Conservation (phyloP, 2,797 vertebrate genomes). For the Enteromius thamalakanensis region DNA sequence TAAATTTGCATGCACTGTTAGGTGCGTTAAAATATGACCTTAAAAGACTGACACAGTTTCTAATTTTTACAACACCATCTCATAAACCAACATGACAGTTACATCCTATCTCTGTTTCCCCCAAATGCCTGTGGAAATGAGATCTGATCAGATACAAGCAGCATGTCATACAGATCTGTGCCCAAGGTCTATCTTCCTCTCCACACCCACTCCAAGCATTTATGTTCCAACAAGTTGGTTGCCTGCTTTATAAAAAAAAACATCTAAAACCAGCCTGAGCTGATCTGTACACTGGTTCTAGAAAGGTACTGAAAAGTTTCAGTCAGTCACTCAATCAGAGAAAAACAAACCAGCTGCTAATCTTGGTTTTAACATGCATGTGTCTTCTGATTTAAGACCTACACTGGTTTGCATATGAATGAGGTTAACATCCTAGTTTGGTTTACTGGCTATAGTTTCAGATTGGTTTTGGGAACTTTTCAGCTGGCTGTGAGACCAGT, state of each 20-base stretch:
- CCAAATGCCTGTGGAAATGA: conserved; percentile 9
- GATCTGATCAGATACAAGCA: background rate
- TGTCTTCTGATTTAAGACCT: background rate
- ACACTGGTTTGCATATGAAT: background rate
- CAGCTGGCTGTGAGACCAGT: background rate
- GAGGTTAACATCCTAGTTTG: background rate
- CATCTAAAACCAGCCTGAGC: background rate
- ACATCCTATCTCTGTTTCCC: conserved; percentile 43
- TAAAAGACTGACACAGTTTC: background rate
- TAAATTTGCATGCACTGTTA: background rate
- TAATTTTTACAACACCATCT: background rate
- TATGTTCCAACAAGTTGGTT: background rate
- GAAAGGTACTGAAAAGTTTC: background rate
- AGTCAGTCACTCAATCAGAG: background rate
- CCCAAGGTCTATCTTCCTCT: background rate
- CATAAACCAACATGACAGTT: background rate
- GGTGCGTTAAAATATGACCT: background rate
- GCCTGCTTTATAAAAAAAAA: background rate
- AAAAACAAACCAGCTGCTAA: background rate
- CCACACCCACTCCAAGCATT: background rate
- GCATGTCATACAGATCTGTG: conserved; percentile 15
- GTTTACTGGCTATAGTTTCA: background rate
- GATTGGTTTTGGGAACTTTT: background rate
- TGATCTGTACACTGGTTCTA: background rate
- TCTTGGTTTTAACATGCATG: background rate